A percentile compares a stretch with the other conserved stretches of the same genome.
Conservation (phyloP, 2,888 invertebrate species). For the Caenorhabditis macrosperma region DNA sequence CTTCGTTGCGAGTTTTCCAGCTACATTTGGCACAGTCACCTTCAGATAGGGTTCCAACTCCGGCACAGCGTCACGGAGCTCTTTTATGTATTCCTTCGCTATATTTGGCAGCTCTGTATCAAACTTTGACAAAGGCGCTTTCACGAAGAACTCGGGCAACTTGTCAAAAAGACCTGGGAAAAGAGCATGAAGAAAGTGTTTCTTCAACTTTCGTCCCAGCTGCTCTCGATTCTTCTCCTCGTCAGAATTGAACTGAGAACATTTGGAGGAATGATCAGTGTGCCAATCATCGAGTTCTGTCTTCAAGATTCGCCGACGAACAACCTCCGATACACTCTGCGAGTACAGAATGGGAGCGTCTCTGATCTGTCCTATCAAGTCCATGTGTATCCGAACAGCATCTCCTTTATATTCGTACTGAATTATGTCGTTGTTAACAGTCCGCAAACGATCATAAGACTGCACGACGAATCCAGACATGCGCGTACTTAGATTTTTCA, state of each 20-base stretch:
- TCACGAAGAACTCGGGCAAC: slow-evolving; percentile 87
- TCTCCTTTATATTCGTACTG: slow-evolving; percentile 73
- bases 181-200: slow-evolving; percentile 87
- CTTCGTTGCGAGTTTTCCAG: slow-evolving; percentile 35
- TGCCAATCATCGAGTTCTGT: slow-evolving; percentile 72
- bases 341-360: slow-evolving; percentile 75
- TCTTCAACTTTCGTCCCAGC: slow-evolving; percentile 88
- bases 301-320: slow-evolving; percentile 70
- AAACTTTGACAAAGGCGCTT: slow-evolving; percentile 61
- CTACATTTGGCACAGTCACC: slow-evolving; percentile 47
- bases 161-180: slow-evolving; percentile 90
- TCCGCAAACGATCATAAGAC: slow-evolving; percentile 71
- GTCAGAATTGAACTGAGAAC: slow-evolving; percentile 86
- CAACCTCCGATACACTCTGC: slow-evolving; percentile 74
- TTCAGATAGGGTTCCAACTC: slow-evolving; percentile 48
- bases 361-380: slow-evolving; percentile 65
- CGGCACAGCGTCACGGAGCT: slow-evolving; percentile 54
- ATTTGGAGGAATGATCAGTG: slow-evolving; percentile 65
- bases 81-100: slow-evolving; percentile 66
- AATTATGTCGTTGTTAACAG: slow-evolving; percentile 67
- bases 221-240: slow-evolving; percentile 88
- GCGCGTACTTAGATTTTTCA: slow-evolving; percentile 69
- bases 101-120: slow-evolving; percentile 73
- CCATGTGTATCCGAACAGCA: slow-evolving; percentile 65
- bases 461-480: slow-evolving; percentile 68